Evolutionary conservation across 2,113 vertebrate species (phyloP).

Genomic region (Trochalopteron elliotii): DNA sequence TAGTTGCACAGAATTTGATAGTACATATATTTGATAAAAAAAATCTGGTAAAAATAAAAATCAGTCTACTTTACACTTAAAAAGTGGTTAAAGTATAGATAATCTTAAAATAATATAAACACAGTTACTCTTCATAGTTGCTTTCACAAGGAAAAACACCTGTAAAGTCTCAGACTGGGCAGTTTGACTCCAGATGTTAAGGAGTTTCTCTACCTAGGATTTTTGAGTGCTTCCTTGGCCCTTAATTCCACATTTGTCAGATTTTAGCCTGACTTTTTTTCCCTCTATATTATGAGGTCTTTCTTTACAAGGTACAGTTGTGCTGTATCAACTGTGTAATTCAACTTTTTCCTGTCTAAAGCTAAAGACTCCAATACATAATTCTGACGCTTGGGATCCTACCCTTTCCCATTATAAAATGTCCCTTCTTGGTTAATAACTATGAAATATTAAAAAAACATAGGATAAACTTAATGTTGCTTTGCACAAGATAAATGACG

Average conservation of each 20-base stretch:
- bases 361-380: background rate
- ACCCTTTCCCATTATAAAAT: background rate
- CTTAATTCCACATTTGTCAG: background rate
- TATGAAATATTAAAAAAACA: background rate
- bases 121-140: background rate
- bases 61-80: background rate
- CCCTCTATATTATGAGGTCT: background rate
- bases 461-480: background rate
- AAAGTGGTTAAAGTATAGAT: background rate
- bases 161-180: background rate
- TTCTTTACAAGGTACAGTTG: background rate
- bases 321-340: background rate
- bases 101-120: background rate
- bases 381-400: background rate
- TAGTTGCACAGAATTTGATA: background rate
- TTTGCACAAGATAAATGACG: constrained; percentile 2
- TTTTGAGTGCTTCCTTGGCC: background rate
- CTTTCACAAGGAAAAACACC: background rate
- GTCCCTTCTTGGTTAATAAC: background rate
- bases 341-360: background rate
- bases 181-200: background rate
- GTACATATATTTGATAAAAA: background rate
- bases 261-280: background rate
- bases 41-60: background rate
- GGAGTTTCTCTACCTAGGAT: background rate